Base-by-base conservation (phyloP, 2,113 vertebrate genomes). In the Panurus biarmicus region DNA sequence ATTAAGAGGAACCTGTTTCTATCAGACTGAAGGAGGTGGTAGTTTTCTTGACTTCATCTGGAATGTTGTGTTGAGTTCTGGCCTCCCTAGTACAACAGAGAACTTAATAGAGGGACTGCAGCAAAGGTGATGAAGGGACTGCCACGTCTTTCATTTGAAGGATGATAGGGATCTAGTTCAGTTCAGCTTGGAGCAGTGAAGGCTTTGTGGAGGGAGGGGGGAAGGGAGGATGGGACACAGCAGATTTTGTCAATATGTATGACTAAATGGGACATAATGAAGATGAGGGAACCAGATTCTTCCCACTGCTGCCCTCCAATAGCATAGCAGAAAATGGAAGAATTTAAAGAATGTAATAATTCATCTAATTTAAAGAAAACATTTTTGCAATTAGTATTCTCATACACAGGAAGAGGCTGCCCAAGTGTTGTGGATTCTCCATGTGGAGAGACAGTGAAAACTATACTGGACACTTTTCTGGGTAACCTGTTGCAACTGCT, bases 351-450 rank as follows among this genome's bases (percentile, higher is more conserved):
- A 44, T 25, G 10, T 5, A 25, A 23, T 25, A 69, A 50, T 87
- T 61, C 0, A 33, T 38, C 14, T 69, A 14, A 54, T 29, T 70
- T 81, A 33, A 54, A 65, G 29, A 79, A 10, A 71, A n/a, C 1
- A 21, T 13, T 83, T 23, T n/a, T 64, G 14, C 6, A 26, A 6
- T 44, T 28, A 44, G 3, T 5, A 10, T 48, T 54, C 28, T 77
- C 16, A 50, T 50, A 44, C 10, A 48, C 0, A 17, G 10, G 7
- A 77, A 45, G 6, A 77, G 1, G 3, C 33, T 64, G 22, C 2
- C 38, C 33, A 78, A 19, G 50, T 6, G 2, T 7, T 60, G 7
- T 54, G 10, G 12, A 64, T 22, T 74, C 19, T 64, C 16, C 19
- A 14, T 60, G 3, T 40, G 5, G 20, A 9, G 2, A 69, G 19